A percentile compares a stretch with the other conserved stretches of the same genome.
Conservation (phyloP, 2,888 invertebrate species). For the Hyposoter dolosus region DNA sequence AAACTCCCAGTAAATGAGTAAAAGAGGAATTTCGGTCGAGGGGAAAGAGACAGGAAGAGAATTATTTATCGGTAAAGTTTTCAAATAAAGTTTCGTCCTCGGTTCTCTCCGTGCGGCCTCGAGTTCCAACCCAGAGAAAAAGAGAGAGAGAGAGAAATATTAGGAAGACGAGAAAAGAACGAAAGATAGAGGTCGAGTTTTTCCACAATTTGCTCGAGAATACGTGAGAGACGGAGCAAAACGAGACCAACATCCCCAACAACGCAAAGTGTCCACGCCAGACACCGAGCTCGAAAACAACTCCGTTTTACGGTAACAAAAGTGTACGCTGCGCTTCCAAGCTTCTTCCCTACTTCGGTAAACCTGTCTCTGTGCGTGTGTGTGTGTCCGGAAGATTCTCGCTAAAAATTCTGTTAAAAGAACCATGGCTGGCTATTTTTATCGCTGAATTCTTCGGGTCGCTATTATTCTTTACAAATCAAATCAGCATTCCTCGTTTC, state of each 20-base stretch:
- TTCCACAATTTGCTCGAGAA: slow-evolving; percentile 38
- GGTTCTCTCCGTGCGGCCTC: slow-evolving; percentile 57
- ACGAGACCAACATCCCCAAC: slow-evolving; percentile 32
- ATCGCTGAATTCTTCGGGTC: not conserved
- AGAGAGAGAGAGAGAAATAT: slow-evolving; percentile 7
- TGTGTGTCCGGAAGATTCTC: not conserved
- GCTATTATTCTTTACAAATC: slow-evolving; percentile 7
- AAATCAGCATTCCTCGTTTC: not conserved
- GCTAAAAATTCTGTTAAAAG: not conserved
- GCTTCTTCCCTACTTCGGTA: not conserved
- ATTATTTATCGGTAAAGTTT: slow-evolving; percentile 74
- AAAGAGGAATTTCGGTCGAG: slow-evolving; percentile 17
- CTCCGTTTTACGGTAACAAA: slow-evolving; percentile 21
- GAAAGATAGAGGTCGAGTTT: slow-evolving; percentile 49
- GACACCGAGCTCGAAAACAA: slow-evolving; percentile 47
- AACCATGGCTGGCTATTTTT: not conserved
- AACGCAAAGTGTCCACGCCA: slow-evolving; percentile 30
- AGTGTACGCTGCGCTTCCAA: slow-evolving; percentile 17
- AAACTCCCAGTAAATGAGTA: slow-evolving; percentile 9
- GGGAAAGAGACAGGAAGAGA: slow-evolving; percentile 43
- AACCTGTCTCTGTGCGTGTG: not conserved
- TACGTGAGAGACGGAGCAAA: slow-evolving; percentile 43
- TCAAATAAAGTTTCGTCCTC: slow-evolving; percentile 64
- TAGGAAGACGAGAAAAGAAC: slow-evolving; percentile 10
- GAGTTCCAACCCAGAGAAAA: slow-evolving; percentile 5